Percentiles rank a stretch among this genome's conserved stretches.
Conservation (phyloP, 1,140 invertebrate species). For the Drosophila arawakana region DNA sequence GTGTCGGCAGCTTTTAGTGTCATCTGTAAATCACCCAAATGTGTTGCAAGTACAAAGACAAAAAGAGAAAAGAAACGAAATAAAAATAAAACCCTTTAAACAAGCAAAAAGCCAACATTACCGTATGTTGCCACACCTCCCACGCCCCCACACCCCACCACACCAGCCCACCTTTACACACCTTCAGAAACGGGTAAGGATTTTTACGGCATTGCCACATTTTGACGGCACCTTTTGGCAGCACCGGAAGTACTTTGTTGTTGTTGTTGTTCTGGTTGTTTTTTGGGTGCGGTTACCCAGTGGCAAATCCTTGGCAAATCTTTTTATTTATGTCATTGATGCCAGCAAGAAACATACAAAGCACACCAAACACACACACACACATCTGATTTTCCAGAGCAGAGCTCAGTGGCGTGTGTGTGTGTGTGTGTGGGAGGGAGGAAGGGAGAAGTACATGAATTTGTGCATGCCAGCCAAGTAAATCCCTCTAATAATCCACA, state of each 20-base stretch:
- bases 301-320: conserved; percentile 82
- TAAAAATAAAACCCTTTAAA: conserved; percentile 25
- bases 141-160: background rate
- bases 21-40: conserved; percentile 62
- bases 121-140: too few relatives aligned
- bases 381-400: background rate
- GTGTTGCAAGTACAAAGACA: conserved; percentile 15
- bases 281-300: conserved; percentile 62
- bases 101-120: conserved; percentile 9
- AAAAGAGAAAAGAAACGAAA: background rate
- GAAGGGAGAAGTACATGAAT: conserved; percentile 56
- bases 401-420: background rate
- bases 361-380: conserved; percentile 34
- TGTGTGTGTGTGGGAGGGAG: background rate
- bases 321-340: conserved; percentile 84
- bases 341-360: conserved; percentile 43
- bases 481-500: conserved; percentile 84
- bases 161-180: conserved; percentile 9
- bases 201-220: conserved; percentile 55
- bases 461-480: conserved; percentile 71
- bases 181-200: conserved; percentile 23
- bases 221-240: conserved; percentile 66
- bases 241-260: conserved; percentile 41
- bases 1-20: conserved; percentile 50
- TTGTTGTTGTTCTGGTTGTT: conserved; percentile 22